Conservation (phyloP, 2,888 invertebrate genomes). For the Lasioglossum vierecki region DNA sequence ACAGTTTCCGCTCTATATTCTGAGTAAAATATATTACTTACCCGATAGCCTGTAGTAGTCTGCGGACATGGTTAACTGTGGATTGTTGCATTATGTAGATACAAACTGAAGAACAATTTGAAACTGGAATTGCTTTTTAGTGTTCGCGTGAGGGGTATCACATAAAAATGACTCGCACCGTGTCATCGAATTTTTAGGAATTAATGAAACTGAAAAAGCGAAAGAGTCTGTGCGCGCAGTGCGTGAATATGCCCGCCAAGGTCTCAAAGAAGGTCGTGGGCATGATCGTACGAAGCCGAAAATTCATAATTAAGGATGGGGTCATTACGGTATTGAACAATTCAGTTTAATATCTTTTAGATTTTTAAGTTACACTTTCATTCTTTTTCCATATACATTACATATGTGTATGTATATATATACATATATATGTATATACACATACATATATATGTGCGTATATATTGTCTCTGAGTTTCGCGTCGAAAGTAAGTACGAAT, state of each 20-base stretch:
- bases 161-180: constrained; percentile 66
- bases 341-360: constrained; percentile 59
- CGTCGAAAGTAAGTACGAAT: constrained; percentile 52
- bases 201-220: constrained; percentile 84
- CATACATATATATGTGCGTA: not conserved
- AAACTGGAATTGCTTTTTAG: constrained; percentile 45
- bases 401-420: not conserved
- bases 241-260: constrained; percentile 88
- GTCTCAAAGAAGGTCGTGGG: constrained; percentile 93
- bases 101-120: constrained; percentile 49
- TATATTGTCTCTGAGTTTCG: constrained; percentile 43
- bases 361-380: constrained; percentile 49
- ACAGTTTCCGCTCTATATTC: constrained; percentile 33
- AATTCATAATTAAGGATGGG: constrained; percentile 94
- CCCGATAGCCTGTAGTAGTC: constrained; percentile 55
- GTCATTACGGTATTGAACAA: constrained; percentile 90
- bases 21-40: constrained; percentile 36
- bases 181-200: constrained; percentile 63
- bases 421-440: not conserved
- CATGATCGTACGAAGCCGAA: constrained; percentile 94
- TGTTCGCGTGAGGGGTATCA: constrained; percentile 47
- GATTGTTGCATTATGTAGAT: constrained; percentile 65
- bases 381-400: constrained; percentile 31
- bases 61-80: constrained; percentile 60
- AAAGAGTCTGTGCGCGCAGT: constrained; percentile 83